Percentiles rank a stretch among this genome's conserved stretches.
Evolutionary conservation across 2,113 vertebrate species (phyloP).

Genomic region (Osmerus mordax): DNA sequence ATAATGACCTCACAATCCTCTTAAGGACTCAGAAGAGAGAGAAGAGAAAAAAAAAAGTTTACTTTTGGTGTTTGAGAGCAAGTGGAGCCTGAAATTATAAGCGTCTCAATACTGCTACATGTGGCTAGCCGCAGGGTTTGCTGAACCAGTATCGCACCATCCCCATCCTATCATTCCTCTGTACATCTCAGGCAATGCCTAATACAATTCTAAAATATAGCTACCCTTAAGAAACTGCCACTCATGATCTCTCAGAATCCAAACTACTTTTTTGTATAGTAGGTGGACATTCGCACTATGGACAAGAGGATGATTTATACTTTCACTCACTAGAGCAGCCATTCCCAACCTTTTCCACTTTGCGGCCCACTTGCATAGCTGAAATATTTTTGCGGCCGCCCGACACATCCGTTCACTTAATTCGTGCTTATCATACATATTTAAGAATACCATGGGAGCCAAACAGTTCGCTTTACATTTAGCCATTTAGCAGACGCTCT

Average conservation of each 20-base stretch:
- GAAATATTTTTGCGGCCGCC: no score
- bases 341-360: no score
- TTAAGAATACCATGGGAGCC: no score
- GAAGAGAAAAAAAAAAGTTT: conserved; percentile 63
- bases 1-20: conserved; percentile 69
- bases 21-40: conserved; percentile 59
- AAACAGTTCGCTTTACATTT: no score
- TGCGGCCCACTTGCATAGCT: no score
- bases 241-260: conserved; percentile 30
- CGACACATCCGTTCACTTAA: no score
- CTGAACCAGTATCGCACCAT: conserved; percentile 58
- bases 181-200: conserved; percentile 49
- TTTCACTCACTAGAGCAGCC: neutral
- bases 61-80: conserved; percentile 69
- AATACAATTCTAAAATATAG: conserved; percentile 56
- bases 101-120: conserved; percentile 69
- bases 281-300: neutral
- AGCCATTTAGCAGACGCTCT: no score
- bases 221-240: conserved; percentile 50
- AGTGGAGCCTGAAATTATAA: conserved; percentile 69
- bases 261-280: neutral
- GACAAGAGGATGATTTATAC: neutral
- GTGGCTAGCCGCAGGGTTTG: conserved; percentile 59
- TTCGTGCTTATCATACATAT: no score
- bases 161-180: conserved; percentile 48